These are phyloP conservation scores for Aleiodes alternator DNA, from an alignment of 2,888 invertebrate genomes.

Conservation along the genomic window DNA sequence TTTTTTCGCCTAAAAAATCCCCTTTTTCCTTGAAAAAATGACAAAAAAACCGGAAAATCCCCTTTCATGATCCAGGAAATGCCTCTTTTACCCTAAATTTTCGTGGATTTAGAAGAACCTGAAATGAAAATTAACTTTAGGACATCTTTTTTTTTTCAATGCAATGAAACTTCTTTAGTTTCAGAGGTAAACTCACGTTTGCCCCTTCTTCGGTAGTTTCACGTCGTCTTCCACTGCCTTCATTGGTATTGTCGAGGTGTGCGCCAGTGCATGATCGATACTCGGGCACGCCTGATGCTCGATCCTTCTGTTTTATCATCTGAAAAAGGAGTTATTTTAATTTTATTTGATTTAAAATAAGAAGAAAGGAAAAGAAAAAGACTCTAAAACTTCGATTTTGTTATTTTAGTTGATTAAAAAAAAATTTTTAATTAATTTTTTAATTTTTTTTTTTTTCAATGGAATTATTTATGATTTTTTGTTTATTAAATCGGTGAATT, in stretches of 20 bases:
- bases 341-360: too few species aligned
- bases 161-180: slow-evolving; percentile 2
- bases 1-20: background rate
- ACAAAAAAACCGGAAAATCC: background rate
- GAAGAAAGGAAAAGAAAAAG: background rate
- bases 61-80: background rate
- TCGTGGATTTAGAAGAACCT: too few species aligned
- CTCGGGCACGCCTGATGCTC: slow-evolving; percentile 38
- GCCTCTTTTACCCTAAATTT: too few species aligned
- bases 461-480: background rate
- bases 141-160: background rate
- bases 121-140: background rate
- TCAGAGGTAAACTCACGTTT: background rate
- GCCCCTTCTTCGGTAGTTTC: slow-evolving; percentile 36
- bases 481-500: background rate
- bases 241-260: slow-evolving; percentile 64
- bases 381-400: background rate
- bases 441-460: background rate
- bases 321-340: background rate
- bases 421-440: background rate
- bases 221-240: slow-evolving; percentile 55
- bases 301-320: background rate
- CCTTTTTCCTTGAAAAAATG: background rate
- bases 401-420: background rate
- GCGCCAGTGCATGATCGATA: slow-evolving; percentile 53